These are phyloP conservation scores for Mylabris phalerata DNA, from an alignment of 1,140 invertebrate genomes.

Conservation along the genomic window DNA sequence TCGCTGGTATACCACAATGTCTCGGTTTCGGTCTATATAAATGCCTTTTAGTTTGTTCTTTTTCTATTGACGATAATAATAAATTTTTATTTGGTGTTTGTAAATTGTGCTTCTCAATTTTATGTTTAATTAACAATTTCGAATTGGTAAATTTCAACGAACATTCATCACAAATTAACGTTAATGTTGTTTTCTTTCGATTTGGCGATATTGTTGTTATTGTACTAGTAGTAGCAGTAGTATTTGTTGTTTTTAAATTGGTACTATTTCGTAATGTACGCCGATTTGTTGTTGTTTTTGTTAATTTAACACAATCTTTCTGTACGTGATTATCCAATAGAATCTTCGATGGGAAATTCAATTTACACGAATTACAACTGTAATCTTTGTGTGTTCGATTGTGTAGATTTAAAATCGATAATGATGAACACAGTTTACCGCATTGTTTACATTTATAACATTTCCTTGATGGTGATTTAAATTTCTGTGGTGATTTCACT, in stretches of 20 bases:
- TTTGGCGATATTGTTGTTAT: neutral
- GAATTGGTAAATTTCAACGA: slow-evolving; percentile 21
- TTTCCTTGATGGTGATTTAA: slow-evolving; percentile 7
- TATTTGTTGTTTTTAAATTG: no score
- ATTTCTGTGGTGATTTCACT: slow-evolving; percentile 23
- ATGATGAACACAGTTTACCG: slow-evolving; percentile 26
- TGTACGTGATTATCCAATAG: slow-evolving; percentile 28
- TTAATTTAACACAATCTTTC: slow-evolving; percentile 28
- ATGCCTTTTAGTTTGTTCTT: neutral
- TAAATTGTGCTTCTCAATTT: slow-evolving; percentile 22
- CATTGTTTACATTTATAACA: slow-evolving; percentile 27
- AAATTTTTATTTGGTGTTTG: slow-evolving; percentile 1
- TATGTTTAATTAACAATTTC: slow-evolving; percentile 29
- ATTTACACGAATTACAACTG: slow-evolving; percentile 23
- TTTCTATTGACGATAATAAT: neutral
- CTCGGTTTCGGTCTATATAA: no score
- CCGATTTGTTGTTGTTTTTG: slow-evolving; percentile 4
- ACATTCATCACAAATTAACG: slow-evolving; percentile 28
- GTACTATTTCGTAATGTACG: neutral
- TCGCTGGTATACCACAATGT: neutral
- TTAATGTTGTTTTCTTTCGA: neutral
- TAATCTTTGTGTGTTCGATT: slow-evolving; percentile 28
- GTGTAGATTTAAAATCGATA: slow-evolving; percentile 20
- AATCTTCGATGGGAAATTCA: slow-evolving; percentile 27
- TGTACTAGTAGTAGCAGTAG: neutral